phyloP scores from a whole-genome alignment of 64 coral and sea anemone genomes.

The Dendrophyllia cribrosa region DNA sequence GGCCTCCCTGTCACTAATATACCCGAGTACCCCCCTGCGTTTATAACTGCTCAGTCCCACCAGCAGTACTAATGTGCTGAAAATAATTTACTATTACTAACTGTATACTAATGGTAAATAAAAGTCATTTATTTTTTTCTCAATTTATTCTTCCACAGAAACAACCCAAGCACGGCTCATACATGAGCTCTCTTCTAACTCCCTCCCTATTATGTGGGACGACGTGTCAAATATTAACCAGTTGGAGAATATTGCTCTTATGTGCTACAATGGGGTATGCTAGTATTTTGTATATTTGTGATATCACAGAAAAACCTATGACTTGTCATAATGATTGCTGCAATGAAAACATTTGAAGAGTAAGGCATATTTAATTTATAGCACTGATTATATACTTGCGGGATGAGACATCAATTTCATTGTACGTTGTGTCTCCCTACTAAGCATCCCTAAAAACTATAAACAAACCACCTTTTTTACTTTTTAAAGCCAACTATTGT shows the following conservation, averaged over 20 bases:
- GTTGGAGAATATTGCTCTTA: background rate
- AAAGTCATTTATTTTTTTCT: background rate
- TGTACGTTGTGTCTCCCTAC: no score
- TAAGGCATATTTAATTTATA: no score
- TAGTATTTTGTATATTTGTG: background rate
- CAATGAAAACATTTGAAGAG: background rate
- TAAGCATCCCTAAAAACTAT: no score
- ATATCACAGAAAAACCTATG: background rate
- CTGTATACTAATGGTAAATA: background rate
- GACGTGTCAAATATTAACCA: background rate
- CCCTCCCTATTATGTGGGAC: background rate
- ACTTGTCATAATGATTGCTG: background rate
- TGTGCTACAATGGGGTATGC: constrained; percentile 3
- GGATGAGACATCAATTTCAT: no score
- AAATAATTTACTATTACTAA: no score
- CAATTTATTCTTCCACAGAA: background rate
- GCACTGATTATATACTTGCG: no score
- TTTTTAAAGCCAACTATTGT: no score
- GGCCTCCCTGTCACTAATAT: no score
- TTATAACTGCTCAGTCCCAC: no score
- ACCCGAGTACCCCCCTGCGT: no score
- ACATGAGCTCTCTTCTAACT: background rate
- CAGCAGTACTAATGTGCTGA: no score
- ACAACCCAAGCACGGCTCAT: background rate
- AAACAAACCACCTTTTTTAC: no score